Evolutionary conservation across 1,140 invertebrate species (phyloP).

Genomic region (Hermetia illucens): DNA sequence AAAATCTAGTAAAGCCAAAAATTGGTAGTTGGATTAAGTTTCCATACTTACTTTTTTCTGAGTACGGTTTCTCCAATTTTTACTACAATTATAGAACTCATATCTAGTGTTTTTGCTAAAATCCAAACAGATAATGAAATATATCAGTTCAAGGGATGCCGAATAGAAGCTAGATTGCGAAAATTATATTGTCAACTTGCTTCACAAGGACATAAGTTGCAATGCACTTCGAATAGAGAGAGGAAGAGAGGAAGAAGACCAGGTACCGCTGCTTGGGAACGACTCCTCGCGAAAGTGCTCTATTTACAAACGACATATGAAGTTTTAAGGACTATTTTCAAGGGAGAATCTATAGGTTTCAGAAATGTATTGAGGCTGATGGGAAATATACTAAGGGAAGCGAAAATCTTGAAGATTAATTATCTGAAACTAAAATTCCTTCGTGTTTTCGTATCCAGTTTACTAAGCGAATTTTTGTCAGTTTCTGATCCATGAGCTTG

Average conservation of each 20-base stretch:
- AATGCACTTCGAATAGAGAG: no score
- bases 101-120: not conserved
- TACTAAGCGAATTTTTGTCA: no score
- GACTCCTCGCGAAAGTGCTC: no score
- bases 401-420: not conserved
- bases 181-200: not conserved
- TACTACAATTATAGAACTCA: not conserved
- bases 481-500: no score
- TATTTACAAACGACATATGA: not conserved
- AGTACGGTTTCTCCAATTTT: not conserved
- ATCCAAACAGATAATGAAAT: not conserved
- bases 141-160: not conserved
- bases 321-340: not conserved
- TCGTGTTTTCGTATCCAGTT: no score
- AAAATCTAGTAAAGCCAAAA: not conserved
- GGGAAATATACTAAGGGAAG: not conserved
- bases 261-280: no score
- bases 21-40: not conserved
- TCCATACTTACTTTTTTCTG: not conserved
- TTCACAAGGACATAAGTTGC: not conserved
- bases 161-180: not conserved
- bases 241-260: no score
- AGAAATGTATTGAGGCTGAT: not conserved
- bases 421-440: no score
- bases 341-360: not conserved